Evolutionary conservation across 2,113 vertebrate species (phyloP), one percentile per base, ranked within the genome.

Genomic region (Ranitomeya variabilis): DNA sequence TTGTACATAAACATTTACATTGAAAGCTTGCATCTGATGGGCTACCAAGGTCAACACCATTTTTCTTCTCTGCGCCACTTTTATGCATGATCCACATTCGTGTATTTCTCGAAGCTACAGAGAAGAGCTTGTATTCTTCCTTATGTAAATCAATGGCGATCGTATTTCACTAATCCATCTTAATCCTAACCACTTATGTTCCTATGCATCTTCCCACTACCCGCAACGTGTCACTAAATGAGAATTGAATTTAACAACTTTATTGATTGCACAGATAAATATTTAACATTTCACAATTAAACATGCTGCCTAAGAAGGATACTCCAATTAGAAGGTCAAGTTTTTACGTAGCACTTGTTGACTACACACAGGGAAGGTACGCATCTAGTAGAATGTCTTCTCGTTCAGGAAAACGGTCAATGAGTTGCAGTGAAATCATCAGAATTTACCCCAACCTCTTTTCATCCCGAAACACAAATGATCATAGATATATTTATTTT

Each of bases 211-310:
- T 76, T 76, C 73, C 73, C 73, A 76, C 73, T 76, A 52, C 73
- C 52, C 45, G 37, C 37, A 76, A 76, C 73, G 73, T 76, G 52
- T 57, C 52, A 15, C 77, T 79, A 79, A 79, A 57, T 79, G 77
- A 79, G 77, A 79, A 55, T 55, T 79, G 77, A 79, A 79, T 79
- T 55, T 6, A 57, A 79, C 77, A 79, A 79, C 77, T 79, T 79
- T 79, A 79, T 79, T 57, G 77, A 79, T 79, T 79, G 52, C 52
- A 11, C 51, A 57, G 77, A 51, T 79, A 79, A 55, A 79, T 79
- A 79, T 79, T 79, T 79, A 79, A 55, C 31, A 23, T 79, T 57
- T 79, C 51, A 55, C 52, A 79, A 79, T 79, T 55, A 57, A 45
- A 79, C 77, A 76, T 5, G 73, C 73, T 52, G 18, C 37, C 31